Percentiles rank a stretch among this genome's conserved stretches.
These are phyloP conservation scores for Peromyscus eremicus DNA, from an alignment of 2,797 vertebrate species.

Conservation along the genomic window DNA sequence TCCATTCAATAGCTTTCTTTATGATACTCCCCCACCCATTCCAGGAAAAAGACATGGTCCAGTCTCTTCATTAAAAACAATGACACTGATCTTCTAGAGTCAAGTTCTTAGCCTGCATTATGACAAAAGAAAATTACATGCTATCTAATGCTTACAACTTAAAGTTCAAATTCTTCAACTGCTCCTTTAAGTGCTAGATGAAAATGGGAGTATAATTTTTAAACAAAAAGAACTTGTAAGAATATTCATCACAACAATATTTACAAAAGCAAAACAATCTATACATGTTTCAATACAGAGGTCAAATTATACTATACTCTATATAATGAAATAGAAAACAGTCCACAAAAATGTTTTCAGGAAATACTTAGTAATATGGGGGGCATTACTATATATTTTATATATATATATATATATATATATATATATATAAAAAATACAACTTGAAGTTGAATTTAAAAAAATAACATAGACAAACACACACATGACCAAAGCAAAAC, in stretches of 20 bases:
- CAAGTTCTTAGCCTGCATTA: slow-evolving; percentile 21
- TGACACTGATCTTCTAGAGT: slow-evolving; percentile 19
- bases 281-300: slow-evolving; percentile 15
- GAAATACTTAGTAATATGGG: slow-evolving; percentile 25
- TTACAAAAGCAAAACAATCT: slow-evolving; percentile 40
- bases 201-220: slow-evolving; percentile 43
- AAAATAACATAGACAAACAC: neutral
- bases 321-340: neutral
- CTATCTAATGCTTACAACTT: slow-evolving; percentile 12
- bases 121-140: neutral
- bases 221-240: slow-evolving; percentile 47
- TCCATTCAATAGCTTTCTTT: neutral
- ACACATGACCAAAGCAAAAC: neutral
- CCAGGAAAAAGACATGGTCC: neutral
- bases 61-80: slow-evolving; percentile 4
- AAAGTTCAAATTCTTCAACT: slow-evolving; percentile 47
- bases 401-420: neutral
- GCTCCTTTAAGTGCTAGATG: slow-evolving; percentile 9
- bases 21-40: neutral
- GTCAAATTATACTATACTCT: neutral
- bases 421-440: neutral
- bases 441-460: slow-evolving; percentile 48
- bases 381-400: neutral
- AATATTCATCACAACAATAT: slow-evolving; percentile 4
- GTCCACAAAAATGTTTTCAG: slow-evolving; percentile 43